phyloP scores from a whole-genome alignment of 2,113 vertebrate genomes.

The Acinonyx jubatus region DNA sequence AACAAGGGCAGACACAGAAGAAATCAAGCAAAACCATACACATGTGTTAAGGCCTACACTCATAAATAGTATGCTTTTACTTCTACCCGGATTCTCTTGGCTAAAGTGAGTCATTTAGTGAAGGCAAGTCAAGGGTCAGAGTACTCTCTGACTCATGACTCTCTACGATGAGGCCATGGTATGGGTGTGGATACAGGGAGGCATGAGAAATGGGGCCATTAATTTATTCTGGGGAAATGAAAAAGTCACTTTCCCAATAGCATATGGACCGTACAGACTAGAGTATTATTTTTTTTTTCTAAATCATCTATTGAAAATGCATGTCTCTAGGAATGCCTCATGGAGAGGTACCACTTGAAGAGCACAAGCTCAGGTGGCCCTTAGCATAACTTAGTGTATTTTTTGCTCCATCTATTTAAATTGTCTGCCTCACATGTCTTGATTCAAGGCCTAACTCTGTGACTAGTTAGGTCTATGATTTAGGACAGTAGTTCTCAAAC shows the following conservation, averaged over 20 bases:
- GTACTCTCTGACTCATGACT: background rate
- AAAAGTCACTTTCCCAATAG: background rate
- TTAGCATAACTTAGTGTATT: background rate
- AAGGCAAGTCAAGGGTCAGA: background rate
- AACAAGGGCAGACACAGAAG: background rate
- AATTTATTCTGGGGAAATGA: background rate
- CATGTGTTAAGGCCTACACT: background rate
- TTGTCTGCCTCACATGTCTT: background rate
- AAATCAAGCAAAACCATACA: background rate
- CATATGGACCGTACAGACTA: background rate
- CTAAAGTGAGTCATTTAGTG: background rate
- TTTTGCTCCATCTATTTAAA: background rate
- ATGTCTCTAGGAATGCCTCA: background rate
- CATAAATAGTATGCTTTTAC: background rate
- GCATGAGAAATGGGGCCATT: background rate
- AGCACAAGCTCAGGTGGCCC: background rate
- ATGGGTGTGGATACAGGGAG: background rate
- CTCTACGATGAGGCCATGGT: background rate
- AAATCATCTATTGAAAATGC: background rate
- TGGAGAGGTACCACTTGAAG: background rate
- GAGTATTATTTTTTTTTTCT: background rate
- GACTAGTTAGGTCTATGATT: background rate
- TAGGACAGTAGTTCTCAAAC: background rate
- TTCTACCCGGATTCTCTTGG: background rate
- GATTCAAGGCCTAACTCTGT: background rate